These are phyloP conservation scores for Drosophila seclusa DNA, from an alignment of 2,888 invertebrate species.

Conservation along the genomic window DNA sequence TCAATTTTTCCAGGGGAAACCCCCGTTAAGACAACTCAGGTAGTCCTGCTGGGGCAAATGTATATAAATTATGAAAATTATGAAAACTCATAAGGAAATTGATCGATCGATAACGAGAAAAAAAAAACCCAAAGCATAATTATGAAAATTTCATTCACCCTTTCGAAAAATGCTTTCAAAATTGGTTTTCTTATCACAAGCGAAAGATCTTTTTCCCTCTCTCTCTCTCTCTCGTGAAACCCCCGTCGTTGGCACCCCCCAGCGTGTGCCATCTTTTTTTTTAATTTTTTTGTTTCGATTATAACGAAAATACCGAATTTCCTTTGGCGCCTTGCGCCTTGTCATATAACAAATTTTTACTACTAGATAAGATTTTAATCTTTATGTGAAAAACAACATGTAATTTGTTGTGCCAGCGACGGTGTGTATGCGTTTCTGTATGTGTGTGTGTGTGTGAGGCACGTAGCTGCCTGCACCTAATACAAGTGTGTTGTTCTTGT, in stretches of 20 bases:
- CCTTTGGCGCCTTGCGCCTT: slow-evolving; percentile 76
- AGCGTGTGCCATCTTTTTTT: slow-evolving; percentile 78
- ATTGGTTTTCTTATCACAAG: slow-evolving; percentile 52
- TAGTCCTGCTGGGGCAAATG: slow-evolving; percentile 50
- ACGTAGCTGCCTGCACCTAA: slow-evolving; percentile 52
- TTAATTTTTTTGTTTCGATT: slow-evolving; percentile 44
- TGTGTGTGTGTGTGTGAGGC: slow-evolving; percentile 33
- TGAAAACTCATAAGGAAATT: slow-evolving; percentile 63
- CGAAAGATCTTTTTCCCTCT: slow-evolving; percentile 47
- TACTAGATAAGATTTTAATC: slow-evolving; percentile 83
- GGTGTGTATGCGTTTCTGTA: slow-evolving; percentile 13
- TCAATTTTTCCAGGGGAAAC: slow-evolving; percentile 60
- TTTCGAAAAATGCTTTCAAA: slow-evolving; percentile 19
- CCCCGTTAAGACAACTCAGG: slow-evolving; percentile 50
- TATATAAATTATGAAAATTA: slow-evolving; percentile 55
- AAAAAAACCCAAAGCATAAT: slow-evolving; percentile 54
- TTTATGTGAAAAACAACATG: slow-evolving; percentile 83
- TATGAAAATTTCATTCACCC: slow-evolving; percentile 78
- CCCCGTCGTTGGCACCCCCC: slow-evolving; percentile 73
- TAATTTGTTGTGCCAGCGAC: slow-evolving; percentile 73
- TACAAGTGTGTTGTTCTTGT: slow-evolving; percentile 11
- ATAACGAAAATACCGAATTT: slow-evolving; percentile 60
- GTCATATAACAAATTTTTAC: slow-evolving; percentile 80
- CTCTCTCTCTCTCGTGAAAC: background rate
- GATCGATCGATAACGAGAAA: slow-evolving; percentile 11